Evolutionary conservation across 2,888 invertebrate species (phyloP), one percentile per base, ranked within the genome.

Genomic region (Diloba caeruleocephala): DNA sequence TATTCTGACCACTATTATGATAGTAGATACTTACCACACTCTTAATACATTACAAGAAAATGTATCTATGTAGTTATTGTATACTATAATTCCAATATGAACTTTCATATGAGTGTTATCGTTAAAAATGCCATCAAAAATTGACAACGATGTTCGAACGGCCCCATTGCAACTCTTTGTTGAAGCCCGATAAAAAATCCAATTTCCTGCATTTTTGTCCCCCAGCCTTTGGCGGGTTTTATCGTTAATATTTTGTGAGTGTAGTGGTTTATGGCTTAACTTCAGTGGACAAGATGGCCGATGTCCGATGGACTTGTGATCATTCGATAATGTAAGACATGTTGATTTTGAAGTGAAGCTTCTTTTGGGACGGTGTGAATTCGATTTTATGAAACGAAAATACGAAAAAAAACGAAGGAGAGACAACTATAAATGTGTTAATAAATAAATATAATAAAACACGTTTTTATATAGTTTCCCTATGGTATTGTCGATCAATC

Each of bases 131-230:
- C 43, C 57, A 54, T 67, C 63, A 61, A 62, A 62, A 60, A 50
- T 57, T 58, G 62, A 37, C 70, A 69, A 70, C 36, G 58, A 33
- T n/a, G 37, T 17, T 25, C 32, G 26, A 17, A 43, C 42, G 49
- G 34, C 52, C 15, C 51, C 54, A 60, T 61, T 61, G 59, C 60
- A 51, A 39, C 45, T 66, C 66, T 74, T 72, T 72, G 67, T 61
- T 12, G 46, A 15, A 31, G 31, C 56, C 23, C 64, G 81, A 81
- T 81, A 82, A 81, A 81, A 81, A 82, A 78, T 71, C 74, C 74
- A 82, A 83, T 83, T 83, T 83, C 84, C 82, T 80, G 74, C 54
- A 67, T 67, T 76, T 70, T 73, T 62, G 63, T 71, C 44, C 55
- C 44, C 46, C 26, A 21, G 42, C 60, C 17, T 33, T 46, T 51